Conservation (phyloP, 2,888 invertebrate genomes). For the Himalopsyche japonica region DNA sequence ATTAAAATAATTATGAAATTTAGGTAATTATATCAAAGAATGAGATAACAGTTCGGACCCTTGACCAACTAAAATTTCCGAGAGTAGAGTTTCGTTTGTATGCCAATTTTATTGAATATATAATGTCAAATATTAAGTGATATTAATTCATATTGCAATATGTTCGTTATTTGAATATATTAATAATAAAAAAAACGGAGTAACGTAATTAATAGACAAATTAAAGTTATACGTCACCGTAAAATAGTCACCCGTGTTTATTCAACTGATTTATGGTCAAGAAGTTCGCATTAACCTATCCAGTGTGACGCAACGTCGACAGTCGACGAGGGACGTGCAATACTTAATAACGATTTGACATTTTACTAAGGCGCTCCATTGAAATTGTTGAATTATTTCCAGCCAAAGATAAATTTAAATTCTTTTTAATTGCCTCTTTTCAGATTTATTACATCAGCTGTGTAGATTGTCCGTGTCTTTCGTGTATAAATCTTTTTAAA, state of each 20-base stretch:
- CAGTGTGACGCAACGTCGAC: not conserved
- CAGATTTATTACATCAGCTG: not conserved
- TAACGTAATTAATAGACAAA: too few relatives aligned
- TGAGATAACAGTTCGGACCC: too few relatives aligned
- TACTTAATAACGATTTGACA: slow-evolving; percentile 27
- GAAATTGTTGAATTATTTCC: not conserved
- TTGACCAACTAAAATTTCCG: too few relatives aligned
- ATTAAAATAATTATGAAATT: too few relatives aligned
- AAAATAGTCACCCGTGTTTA: not conserved
- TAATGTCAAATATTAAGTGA: too few relatives aligned
- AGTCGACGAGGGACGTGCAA: not conserved
- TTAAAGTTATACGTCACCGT: too few relatives aligned
- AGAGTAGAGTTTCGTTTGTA: too few relatives aligned
- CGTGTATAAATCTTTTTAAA: not conserved
- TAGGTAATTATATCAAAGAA: too few relatives aligned
- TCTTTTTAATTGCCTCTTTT: not conserved
- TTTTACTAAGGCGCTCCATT: slow-evolving; percentile 7
- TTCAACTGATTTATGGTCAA: not conserved
- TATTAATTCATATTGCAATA: too few relatives aligned
- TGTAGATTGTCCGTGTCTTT: not conserved
- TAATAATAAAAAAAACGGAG: too few relatives aligned
- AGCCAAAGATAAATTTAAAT: not conserved
- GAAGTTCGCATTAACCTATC: not conserved
- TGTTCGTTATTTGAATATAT: too few relatives aligned
- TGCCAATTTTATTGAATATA: too few relatives aligned